A percentile compares a stretch with the other conserved stretches of the same genome.
Conservation (phyloP, 1,140 invertebrate species). For the silkworm (Bombyx mori) region DNA sequence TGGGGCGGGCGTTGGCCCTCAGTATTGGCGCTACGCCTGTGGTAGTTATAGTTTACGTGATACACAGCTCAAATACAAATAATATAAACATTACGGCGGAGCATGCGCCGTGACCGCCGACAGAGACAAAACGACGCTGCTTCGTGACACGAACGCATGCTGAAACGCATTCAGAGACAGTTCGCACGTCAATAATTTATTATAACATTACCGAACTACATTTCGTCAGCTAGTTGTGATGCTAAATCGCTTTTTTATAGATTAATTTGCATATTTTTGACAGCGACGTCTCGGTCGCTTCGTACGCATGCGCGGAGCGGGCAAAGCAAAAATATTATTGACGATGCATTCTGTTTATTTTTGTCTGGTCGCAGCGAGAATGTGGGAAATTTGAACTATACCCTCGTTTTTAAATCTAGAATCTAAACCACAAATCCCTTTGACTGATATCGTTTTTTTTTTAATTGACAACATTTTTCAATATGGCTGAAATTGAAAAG, state of each 20-base stretch:
- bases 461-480: not conserved
- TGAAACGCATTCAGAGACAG: not conserved
- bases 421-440: too few species aligned
- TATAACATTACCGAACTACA: constrained; percentile 27
- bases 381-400: too few species aligned
- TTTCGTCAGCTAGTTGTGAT: constrained; percentile 33
- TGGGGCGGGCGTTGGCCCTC: constrained; percentile 58
- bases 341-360: constrained; percentile 69
- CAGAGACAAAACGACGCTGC: constrained; percentile 40
- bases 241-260: constrained; percentile 61
- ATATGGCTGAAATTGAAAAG: not conserved
- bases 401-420: too few species aligned
- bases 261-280: constrained; percentile 70
- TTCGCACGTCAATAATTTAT: constrained; percentile 1
- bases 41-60: constrained; percentile 74
- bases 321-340: constrained; percentile 49
- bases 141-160: constrained; percentile 8
- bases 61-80: constrained; percentile 74
- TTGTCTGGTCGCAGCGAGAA: constrained; percentile 12
- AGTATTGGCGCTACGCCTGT: constrained; percentile 68
- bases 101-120: constrained; percentile 58
- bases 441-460: too few species aligned
- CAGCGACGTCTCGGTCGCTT: constrained; percentile 29
- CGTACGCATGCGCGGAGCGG: constrained; percentile 47
- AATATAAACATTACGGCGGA: constrained; percentile 71